Base-by-base conservation (phyloP, 2,113 vertebrate species). In the Oryzias curvinotus region DNA sequence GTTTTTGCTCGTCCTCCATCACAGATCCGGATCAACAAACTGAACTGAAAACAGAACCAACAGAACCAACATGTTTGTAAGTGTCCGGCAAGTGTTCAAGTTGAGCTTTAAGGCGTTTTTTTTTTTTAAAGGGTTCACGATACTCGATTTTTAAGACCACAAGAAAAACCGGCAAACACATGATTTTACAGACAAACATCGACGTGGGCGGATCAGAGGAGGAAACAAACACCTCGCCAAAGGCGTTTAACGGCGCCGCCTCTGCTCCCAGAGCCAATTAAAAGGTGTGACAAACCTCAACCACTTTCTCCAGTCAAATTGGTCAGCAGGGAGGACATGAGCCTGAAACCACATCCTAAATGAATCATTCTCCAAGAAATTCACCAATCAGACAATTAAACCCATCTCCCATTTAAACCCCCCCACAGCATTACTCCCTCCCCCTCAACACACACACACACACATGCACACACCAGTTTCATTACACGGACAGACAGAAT, bases 51-150 rank as follows among this genome's bases (percentile, higher is more conserved):
- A n/a, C n/a, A n/a, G n/a, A n/a, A n/a, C n/a, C n/a, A n/a, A 52
- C 30, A 25, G 30, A 57, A 69, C 51, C 48, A 53, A 50, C 21
- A 25, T n/a, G n/a, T 7, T 4, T 18, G 25, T 46, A 66, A 76
- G 81, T 77, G 62, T 81, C 75, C 10, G 57, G 59, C 77, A 78
- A 79, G 70, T 55, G 58, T 83, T 77, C 73, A 78, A 71, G 71
- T 75, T 56, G 52, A 77, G 68, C 55, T 75, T 67, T 65, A 74
- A 81, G 68, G 77, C 77, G 83, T 21, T 21, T 21, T 21, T 23
- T 73, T 1, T 68, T 10, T 48, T 81, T 83, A 84, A 85, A 80
- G 83, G 79, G 65, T 75, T 47, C 2, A 6, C 26, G 69, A 71
- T 65, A 50, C 57, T 26, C 52, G 2, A 5, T 41, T 61, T 65